Conservation (phyloP, 2,888 invertebrate genomes). For the Hetaerina titia region DNA sequence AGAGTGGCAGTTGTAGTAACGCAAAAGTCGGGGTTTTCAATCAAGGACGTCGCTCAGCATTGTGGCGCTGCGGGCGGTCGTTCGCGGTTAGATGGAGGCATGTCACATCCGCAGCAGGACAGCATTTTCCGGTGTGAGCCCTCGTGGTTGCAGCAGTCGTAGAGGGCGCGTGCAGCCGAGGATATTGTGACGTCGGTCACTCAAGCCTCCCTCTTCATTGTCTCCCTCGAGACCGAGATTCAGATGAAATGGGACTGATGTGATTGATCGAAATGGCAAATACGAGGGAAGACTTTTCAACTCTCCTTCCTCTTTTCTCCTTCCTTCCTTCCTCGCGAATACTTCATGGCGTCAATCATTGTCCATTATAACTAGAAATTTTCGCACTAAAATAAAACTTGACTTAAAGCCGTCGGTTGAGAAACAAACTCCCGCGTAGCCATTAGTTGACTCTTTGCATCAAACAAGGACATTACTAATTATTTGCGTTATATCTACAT, state of each 20-base stretch:
- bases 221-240: neutral
- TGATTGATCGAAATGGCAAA: neutral
- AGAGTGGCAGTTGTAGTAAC: no score
- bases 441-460: no score
- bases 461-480: no score
- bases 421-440: no score
- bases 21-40: neutral
- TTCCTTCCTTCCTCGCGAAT: no score
- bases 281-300: no score
- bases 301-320: no score
- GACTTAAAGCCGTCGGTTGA: no score
- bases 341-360: no score
- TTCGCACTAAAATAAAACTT: no score
- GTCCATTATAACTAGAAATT: no score
- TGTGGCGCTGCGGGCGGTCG: neutral
- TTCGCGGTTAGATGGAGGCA: neutral
- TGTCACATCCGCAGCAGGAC: neutral
- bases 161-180: neutral
- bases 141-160: neutral
- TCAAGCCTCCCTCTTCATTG: neutral
- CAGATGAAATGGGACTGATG: neutral
- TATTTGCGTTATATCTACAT: no score
- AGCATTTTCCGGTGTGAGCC: neutral
- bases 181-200: neutral
- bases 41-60: neutral